A percentile compares a stretch with the other conserved stretches of the same genome.
Evolutionary conservation across 1,140 invertebrate genomes (phyloP).

Genomic region (Caerostris darwini): DNA sequence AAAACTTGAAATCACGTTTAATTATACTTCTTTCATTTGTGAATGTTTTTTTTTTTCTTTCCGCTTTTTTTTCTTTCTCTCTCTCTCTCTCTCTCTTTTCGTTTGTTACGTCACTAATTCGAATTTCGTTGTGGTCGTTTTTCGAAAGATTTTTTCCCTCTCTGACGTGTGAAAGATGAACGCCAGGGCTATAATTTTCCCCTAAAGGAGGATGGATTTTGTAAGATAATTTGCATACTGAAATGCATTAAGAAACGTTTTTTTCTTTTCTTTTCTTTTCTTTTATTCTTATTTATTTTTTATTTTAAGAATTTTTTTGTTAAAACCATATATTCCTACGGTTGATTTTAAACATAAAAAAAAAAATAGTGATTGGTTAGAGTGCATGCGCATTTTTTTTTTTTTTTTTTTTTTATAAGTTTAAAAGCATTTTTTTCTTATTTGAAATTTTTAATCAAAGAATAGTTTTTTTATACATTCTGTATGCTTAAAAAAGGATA

Average conservation of each 20-base stretch:
- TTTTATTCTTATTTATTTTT: not conserved
- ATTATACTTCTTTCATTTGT: conserved; percentile 58
- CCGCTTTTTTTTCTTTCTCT: not conserved
- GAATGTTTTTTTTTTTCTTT: not conserved
- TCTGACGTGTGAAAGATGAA: not conserved
- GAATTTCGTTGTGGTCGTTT: not conserved
- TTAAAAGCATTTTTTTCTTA: too few species aligned
- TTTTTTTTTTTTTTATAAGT: too few species aligned
- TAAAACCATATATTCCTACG: not conserved
- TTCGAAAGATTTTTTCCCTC: not conserved
- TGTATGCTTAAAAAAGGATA: too few species aligned
- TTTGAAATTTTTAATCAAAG: too few species aligned
- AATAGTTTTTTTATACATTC: too few species aligned
- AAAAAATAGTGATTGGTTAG: not conserved
- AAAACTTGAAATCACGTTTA: conserved; percentile 31
- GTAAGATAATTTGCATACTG: conserved; percentile 30
- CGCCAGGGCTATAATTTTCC: conserved; percentile 38
- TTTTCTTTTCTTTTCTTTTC: not conserved
- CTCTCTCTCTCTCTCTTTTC: not conserved
- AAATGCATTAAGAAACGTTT: not conserved
- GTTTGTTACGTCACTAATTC: conserved; percentile 30
- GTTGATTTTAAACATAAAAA: not conserved
- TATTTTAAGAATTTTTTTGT: not conserved
- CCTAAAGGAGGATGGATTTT: conserved; percentile 5
- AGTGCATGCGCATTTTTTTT: not conserved